Evolutionary conservation across 2,113 vertebrate genomes (phyloP).

Genomic region (Leucopsar rothschildi): DNA sequence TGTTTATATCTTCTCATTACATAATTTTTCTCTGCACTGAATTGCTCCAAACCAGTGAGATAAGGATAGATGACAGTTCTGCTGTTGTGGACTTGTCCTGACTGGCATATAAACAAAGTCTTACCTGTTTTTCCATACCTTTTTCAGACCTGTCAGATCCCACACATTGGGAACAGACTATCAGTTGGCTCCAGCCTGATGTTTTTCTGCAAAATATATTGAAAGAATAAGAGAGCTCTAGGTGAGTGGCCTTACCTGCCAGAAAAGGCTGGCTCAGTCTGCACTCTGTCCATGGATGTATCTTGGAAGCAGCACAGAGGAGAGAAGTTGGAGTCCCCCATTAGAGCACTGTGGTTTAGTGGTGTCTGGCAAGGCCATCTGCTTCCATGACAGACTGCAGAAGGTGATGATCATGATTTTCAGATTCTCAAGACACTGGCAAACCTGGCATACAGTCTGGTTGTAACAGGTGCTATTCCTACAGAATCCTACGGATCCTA

Average conservation of each 20-base stretch:
- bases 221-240: not conserved
- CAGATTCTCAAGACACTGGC: not conserved
- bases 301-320: not conserved
- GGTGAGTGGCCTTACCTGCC: not conserved
- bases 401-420: not conserved
- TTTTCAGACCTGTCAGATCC: not conserved
- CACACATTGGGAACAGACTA: not conserved
- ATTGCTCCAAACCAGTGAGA: not conserved
- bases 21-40: not conserved
- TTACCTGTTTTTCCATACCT: not conserved
- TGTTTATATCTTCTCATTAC: not conserved
- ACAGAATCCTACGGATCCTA: too few species aligned
- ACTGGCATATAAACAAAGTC: not conserved
- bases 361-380: not conserved
- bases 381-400: not conserved
- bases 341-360: not conserved
- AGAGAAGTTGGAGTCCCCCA: not conserved
- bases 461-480: not conserved
- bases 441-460: not conserved
- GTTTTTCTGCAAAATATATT: not conserved
- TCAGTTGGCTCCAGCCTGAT: not conserved
- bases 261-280: not conserved
- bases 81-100: not conserved
- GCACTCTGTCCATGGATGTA: fast-evolving
- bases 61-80: not conserved